Base-by-base conservation (phyloP, 2,888 invertebrate genomes). In the Mallateleia sp. region DNA sequence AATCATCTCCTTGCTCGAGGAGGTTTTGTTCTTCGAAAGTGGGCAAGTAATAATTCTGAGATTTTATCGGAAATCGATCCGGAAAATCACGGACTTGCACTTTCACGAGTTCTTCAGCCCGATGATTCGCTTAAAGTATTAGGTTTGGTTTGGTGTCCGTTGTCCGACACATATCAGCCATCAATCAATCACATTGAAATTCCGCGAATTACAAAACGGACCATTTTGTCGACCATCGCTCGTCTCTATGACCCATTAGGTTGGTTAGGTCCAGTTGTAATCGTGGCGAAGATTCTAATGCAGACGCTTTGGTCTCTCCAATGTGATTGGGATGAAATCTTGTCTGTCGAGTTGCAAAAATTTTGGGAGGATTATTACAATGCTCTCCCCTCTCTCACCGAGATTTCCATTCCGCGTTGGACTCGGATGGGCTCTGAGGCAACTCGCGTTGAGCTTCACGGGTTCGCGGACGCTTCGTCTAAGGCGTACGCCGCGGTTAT, bases 401-500 rank as follows among this genome's bases (percentile, higher is more conserved):
- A n/a, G n/a, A 38, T 38, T 14, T 11, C 6, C 8, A 38, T 54
- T 38, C 24, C 15, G 4, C 47, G 47, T 1, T 47, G 47, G 47
- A 47, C 11, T 2, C 60, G 56, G 1, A 14, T n/a, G 5, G 45
- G 50, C 1, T 24, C 47, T 20, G n/a, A 67, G 0, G 15, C n/a
- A 11, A 8, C 32, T 24, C 14, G 56, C 3, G 15, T 2, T 9
- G 62, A 80, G 11, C 11, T 87, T 8, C 85, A 82, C 58, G 85
- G 82, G 0, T 82, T 82, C 67, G 69, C 88, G 14, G 78, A 88
- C 32, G 78, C 85, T 0, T 85, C 82, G 6, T 60, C 54, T 0
- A 22, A 32, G 0, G 82, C 82, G 14, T 88, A 85, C 22, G 80
- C 81, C 18, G 85, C 85, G 67, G 18, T 18, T 1, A 11, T 47